Conservation (phyloP, 2,888 invertebrate species). For the Notodonta dromedarius region DNA sequence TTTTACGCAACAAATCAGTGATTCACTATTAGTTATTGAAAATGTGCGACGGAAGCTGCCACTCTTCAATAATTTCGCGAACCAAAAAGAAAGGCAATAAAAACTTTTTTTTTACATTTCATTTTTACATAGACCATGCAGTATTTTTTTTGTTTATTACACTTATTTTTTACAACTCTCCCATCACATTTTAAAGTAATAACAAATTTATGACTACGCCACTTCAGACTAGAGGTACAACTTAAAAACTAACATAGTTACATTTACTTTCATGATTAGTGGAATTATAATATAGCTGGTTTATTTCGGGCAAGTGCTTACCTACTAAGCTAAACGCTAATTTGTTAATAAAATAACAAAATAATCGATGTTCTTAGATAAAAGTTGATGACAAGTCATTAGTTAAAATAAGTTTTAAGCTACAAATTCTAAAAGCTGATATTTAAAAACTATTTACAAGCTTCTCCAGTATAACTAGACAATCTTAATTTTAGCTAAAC, state of each 20-base stretch:
- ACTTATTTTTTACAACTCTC: slow-evolving; percentile 18
- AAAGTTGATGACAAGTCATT: slow-evolving; percentile 29
- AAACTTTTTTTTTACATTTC: slow-evolving; percentile 26
- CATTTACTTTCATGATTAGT: slow-evolving; percentile 47
- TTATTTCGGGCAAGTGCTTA: slow-evolving; percentile 43
- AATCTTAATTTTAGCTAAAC: slow-evolving; percentile 51
- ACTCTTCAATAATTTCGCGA: slow-evolving; percentile 51
- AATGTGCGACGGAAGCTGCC: slow-evolving; percentile 73
- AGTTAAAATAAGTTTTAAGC: slow-evolving; percentile 36
- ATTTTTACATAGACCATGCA: slow-evolving; percentile 35
- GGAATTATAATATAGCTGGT: slow-evolving; percentile 53
- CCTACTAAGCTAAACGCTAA: slow-evolving; percentile 32
- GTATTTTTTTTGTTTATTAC: background rate
- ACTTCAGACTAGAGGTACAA: slow-evolving; percentile 78
- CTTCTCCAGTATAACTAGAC: slow-evolving; percentile 58
- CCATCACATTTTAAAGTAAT: slow-evolving; percentile 48
- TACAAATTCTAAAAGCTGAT: slow-evolving; percentile 50
- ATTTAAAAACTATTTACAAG: slow-evolving; percentile 73
- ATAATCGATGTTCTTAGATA: slow-evolving; percentile 54
- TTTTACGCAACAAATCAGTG: slow-evolving; percentile 49
- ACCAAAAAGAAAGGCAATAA: slow-evolving; percentile 45
- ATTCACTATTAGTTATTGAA: slow-evolving; percentile 58
- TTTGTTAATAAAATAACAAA: slow-evolving; percentile 36
- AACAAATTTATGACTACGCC: slow-evolving; percentile 73
- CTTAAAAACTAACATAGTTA: slow-evolving; percentile 56